These are phyloP conservation scores for Esox masquinongy DNA, from an alignment of 2,797 vertebrate species.

Conservation along the genomic window DNA sequence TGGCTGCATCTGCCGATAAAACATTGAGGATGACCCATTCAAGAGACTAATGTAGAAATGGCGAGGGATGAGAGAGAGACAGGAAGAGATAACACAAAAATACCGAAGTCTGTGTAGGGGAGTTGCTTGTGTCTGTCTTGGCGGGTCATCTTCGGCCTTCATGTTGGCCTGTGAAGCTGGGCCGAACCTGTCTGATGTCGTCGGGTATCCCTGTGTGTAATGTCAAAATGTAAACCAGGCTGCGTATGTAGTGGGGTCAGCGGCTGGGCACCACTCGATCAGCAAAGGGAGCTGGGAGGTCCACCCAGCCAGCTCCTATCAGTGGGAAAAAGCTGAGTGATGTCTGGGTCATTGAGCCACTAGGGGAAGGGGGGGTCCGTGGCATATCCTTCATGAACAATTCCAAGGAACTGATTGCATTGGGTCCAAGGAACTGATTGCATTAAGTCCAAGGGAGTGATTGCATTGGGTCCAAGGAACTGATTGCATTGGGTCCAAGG, in stretches of 20 bases:
- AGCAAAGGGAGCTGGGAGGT: neutral
- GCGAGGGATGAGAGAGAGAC: neutral
- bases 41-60: neutral
- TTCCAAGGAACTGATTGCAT: too few species aligned
- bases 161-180: slow-evolving; percentile 11
- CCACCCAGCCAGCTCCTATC: neutral
- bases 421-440: too few species aligned
- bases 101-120: slow-evolving; percentile 17
- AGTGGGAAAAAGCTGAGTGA: neutral
- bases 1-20: slow-evolving; percentile 42
- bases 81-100: neutral
- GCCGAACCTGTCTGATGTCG: neutral
- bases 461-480: too few species aligned
- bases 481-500: too few species aligned
- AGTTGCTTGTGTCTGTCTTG: slow-evolving; percentile 30
- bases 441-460: too few species aligned
- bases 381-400: too few species aligned
- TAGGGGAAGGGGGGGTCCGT: too few species aligned
- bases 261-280: neutral
- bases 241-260: neutral
- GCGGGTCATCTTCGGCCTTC: slow-evolving; percentile 34
- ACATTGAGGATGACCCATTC: neutral
- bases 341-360: too few species aligned
- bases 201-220: neutral
- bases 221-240: neutral